These are phyloP conservation scores for Phylloscopus whistleri DNA, from an alignment of 2,113 vertebrate genomes.

Conservation along the genomic window DNA sequence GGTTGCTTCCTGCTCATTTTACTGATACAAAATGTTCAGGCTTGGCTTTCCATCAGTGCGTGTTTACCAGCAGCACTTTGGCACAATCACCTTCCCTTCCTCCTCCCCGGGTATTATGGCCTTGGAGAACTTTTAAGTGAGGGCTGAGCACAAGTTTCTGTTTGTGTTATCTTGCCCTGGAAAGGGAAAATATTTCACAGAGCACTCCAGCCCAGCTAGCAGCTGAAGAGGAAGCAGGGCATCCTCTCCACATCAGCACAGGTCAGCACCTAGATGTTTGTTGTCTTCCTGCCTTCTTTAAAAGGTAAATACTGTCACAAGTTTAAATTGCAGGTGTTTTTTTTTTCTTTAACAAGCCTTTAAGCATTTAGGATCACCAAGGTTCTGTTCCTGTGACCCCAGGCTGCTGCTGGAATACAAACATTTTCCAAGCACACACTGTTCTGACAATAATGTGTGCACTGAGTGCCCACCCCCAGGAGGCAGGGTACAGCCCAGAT, in stretches of 20 bases:
- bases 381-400: neutral
- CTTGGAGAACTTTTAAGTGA: neutral
- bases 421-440: neutral
- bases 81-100: neutral
- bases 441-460: neutral
- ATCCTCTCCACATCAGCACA: neutral
- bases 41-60: neutral
- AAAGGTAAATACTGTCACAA: neutral
- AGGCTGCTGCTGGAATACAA: neutral
- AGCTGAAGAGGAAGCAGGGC: neutral
- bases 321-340: fast-evolving
- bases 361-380: neutral
- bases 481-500: neutral
- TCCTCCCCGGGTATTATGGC: fast-evolving
- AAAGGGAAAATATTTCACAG: neutral
- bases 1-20: neutral
- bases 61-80: neutral
- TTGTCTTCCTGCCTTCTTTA: neutral
- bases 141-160: neutral
- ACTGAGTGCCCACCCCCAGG: neutral
- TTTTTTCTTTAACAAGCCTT: neutral
- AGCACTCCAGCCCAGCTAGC: neutral
- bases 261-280: neutral
- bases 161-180: neutral
- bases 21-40: neutral